phyloP scores from a whole-genome alignment of 1,140 invertebrate genomes.

The Drosophila funebris region DNA sequence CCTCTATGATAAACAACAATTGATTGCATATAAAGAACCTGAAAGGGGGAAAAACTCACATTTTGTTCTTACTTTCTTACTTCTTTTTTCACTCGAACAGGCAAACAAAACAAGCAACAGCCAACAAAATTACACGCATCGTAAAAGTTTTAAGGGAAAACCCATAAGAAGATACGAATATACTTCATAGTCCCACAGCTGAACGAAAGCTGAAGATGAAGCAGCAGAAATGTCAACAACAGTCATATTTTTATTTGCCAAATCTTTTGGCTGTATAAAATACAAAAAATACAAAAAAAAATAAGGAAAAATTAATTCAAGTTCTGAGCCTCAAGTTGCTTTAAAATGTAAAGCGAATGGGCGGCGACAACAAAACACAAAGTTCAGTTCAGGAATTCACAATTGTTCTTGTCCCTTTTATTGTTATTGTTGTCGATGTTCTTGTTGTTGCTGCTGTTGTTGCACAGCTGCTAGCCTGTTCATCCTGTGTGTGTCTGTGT shows the following conservation, averaged over 20 bases:
- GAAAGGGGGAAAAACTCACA: slow-evolving; percentile 3
- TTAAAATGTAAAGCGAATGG: slow-evolving; percentile 73
- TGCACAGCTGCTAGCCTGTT: slow-evolving; percentile 55
- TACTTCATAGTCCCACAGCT: slow-evolving; percentile 15
- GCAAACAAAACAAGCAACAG: slow-evolving; percentile 7
- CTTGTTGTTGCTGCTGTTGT: slow-evolving; percentile 39
- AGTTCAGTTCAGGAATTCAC: slow-evolving; percentile 37
- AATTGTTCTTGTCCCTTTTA: slow-evolving; percentile 48
- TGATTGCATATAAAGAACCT: slow-evolving; percentile 24
- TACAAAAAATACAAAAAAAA: background rate
- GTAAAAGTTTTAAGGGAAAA: slow-evolving; percentile 34
- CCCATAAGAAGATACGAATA: background rate
- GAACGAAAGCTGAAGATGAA: slow-evolving; percentile 34
- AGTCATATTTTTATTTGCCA: slow-evolving; percentile 64
- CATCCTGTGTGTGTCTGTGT: background rate
- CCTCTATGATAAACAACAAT: slow-evolving; percentile 20
- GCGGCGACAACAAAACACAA: slow-evolving; percentile 32
- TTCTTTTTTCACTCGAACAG: slow-evolving; percentile 17
- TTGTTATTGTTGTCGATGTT: slow-evolving; percentile 42
- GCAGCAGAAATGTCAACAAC: slow-evolving; percentile 74
- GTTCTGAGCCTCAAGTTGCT: slow-evolving; percentile 59
- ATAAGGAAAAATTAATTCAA: slow-evolving; percentile 69
- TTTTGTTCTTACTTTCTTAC: slow-evolving; percentile 15
- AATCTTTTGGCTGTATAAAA: slow-evolving; percentile 30
- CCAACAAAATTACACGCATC: slow-evolving; percentile 34